Conservation (phyloP, 37 sponge, comb jelly and placozoan species). For the Haliclona indistincta region DNA sequence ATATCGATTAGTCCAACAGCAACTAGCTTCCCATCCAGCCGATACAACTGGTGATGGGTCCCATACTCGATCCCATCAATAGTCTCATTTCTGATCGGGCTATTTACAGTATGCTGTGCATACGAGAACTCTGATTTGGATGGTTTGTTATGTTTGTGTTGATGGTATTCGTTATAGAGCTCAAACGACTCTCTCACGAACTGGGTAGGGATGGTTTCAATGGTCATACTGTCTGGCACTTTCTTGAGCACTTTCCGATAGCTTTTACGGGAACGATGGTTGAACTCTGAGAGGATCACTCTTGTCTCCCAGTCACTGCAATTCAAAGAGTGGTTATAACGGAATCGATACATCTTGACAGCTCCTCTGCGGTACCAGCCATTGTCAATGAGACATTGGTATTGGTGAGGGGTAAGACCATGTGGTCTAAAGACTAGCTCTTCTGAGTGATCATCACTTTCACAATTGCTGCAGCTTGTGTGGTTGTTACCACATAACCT, state of each 20-base stretch:
- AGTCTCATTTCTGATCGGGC: conserved; percentile 48
- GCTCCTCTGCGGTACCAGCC: conserved; percentile 96
- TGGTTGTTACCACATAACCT: conserved; percentile 66
- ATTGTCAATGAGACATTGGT: conserved; percentile 74
- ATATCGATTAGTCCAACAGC: conserved; percentile 89
- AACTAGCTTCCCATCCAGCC: conserved; percentile 80
- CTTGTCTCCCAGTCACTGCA: conserved; percentile 89
- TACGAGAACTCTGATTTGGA: conserved; percentile 71
- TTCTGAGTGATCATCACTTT: conserved; percentile 63
- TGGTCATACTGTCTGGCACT: conserved; percentile 62
- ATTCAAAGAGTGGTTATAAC: conserved; percentile 58
- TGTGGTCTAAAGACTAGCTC: conserved; percentile 75
- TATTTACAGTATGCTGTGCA: conserved; percentile 81
- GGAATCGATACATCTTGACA: conserved; percentile 84
- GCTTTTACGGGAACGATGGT: conserved; percentile 51
- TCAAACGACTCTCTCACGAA: conserved; percentile 78
- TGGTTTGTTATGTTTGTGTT: conserved; percentile 76
- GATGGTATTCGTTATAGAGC: conserved; percentile 83
- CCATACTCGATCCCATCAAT: conserved; percentile 73
- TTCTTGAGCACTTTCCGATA: conserved; percentile 64
- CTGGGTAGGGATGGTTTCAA: conserved; percentile 54
- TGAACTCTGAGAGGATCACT: conserved; percentile 68
- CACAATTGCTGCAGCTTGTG: conserved; percentile 82
- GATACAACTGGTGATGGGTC: conserved; percentile 86
- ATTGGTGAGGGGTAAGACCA: conserved; percentile 72